Evolutionary conservation across 2,888 invertebrate species (phyloP).

Genomic region (Cistogaster globosa): DNA sequence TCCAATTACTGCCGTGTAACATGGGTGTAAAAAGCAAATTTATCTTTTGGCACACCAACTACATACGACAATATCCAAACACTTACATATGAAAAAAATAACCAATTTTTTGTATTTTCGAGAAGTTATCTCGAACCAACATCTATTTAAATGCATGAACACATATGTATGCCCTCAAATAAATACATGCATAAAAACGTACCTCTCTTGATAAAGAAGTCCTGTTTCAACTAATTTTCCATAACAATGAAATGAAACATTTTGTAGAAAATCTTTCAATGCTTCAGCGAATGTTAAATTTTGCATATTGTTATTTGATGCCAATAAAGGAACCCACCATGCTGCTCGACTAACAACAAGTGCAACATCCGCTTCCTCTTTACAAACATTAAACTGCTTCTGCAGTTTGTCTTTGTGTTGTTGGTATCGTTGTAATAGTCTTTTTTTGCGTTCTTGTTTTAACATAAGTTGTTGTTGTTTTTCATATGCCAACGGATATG

Average conservation of each 20-base stretch:
- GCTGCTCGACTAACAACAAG: conserved; percentile 77
- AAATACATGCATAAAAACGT: conserved; percentile 33
- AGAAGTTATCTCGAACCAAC: conserved; percentile 7
- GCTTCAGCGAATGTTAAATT: conserved; percentile 77
- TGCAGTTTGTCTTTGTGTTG: conserved; percentile 31
- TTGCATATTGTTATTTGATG: conserved; percentile 65
- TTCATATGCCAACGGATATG: conserved; percentile 67
- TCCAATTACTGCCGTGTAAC: conserved; percentile 48
- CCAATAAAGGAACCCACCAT: conserved; percentile 78
- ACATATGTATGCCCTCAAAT: conserved; percentile 7
- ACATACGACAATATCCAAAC: neutral
- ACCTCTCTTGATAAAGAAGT: conserved; percentile 78
- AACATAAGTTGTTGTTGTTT: conserved; percentile 45
- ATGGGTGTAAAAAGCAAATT: conserved; percentile 32
- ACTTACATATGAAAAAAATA: conserved; percentile 34
- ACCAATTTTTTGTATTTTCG: conserved; percentile 49
- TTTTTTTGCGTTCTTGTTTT: conserved; percentile 40
- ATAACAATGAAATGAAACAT: conserved; percentile 81
- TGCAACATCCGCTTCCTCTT: conserved; percentile 71
- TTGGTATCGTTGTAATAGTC: conserved; percentile 13
- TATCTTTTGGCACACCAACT: conserved; percentile 16
- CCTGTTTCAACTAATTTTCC: conserved; percentile 79
- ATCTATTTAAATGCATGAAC: conserved; percentile 29
- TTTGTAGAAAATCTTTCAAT: conserved; percentile 79
- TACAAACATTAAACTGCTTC: conserved; percentile 35